Percentiles rank a stretch among this genome's conserved stretches.
Conservation (phyloP, 2,888 invertebrate genomes). For the Eremobia ochroleuca region DNA sequence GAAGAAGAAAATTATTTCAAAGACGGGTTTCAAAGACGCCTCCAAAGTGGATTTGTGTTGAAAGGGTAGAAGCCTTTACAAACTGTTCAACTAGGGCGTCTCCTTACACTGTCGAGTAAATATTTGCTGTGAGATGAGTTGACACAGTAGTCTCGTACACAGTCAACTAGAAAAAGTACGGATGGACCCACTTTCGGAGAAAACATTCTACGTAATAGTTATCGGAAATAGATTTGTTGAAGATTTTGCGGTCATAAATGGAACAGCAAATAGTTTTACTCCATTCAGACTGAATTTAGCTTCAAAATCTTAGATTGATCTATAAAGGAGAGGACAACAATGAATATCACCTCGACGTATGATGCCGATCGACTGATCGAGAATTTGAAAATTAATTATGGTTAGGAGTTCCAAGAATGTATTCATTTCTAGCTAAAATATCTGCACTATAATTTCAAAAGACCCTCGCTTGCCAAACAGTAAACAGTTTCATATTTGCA, state of each 20-base stretch:
- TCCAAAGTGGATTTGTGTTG: constrained; percentile 79
- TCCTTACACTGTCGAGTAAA: constrained; percentile 78
- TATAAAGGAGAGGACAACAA: background rate
- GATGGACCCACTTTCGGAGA: constrained; percentile 56
- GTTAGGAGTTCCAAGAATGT: background rate
- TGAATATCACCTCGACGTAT: background rate
- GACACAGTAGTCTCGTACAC: constrained; percentile 75
- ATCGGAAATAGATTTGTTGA: constrained; percentile 39
- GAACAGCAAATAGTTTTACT: background rate
- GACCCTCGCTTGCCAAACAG: constrained; percentile 13
- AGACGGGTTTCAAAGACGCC: constrained; percentile 70
- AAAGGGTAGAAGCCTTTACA: constrained; percentile 76
- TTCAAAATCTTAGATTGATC: background rate
- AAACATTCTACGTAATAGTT: constrained; percentile 47
- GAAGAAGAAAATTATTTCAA: constrained; percentile 70
- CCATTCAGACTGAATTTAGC: background rate
- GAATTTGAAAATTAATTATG: background rate
- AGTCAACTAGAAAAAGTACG: constrained; percentile 67
- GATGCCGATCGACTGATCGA: background rate
- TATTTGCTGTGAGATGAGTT: constrained; percentile 85
- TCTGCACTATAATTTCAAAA: constrained; percentile 18
- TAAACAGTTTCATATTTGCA: constrained; percentile 42
- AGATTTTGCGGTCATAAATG: constrained; percentile 6
- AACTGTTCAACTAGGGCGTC: constrained; percentile 78
- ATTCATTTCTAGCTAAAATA: background rate